Base-by-base conservation (phyloP, 53 echinoderm and acorn worm genomes). In the Arbacia lixula region DNA sequence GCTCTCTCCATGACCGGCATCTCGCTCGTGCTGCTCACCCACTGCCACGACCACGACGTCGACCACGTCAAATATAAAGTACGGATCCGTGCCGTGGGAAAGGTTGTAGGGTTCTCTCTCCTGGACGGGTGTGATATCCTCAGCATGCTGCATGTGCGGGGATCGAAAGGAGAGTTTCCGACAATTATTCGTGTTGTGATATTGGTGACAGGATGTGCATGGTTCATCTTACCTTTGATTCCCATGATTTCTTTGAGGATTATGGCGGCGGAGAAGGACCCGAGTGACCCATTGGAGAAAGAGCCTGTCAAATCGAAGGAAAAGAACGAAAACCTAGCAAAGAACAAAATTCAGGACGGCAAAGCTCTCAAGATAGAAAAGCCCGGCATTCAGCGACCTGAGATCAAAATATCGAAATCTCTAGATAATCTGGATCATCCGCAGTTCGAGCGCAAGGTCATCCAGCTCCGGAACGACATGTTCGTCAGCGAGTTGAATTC, bases 51-150 rank as follows among this genome's bases (percentile, higher is more conserved):
- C 27, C 85, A 81, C n/a, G 95, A 91, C 35, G 89, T 87, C 12
- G 37, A 87, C 19, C 87, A 89, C 42, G 21, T 66, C 29, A 89
- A 95, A 43, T 95, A 91, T 52, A 72, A 76, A 67, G 66, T 87
- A 3, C 91, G 92, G 40, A 68, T 95, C 21, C 89, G 85, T 60
- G 87, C 80, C 52, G 32, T 95, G 12, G 91, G 95, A 5, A 87
- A 61, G 11, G 43, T 89, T 31, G 85, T 89, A n/a, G 87, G 95
- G 4, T 66, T 95, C 54, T 89, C 91, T 39, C 87, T 92, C 52
- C 76, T 95, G 16, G 95, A 95, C 53, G 91, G 91, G 9, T 87
- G 89, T 33, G 95, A 95, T 31, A 77, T 95, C 21, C 72, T 95
- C 14, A 89, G 89, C 20, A 89, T 95, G 87, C 60, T 95, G 12